These are phyloP conservation scores for Anhinga anhinga DNA, from an alignment of 2,113 vertebrate species.

Conservation along the genomic window DNA sequence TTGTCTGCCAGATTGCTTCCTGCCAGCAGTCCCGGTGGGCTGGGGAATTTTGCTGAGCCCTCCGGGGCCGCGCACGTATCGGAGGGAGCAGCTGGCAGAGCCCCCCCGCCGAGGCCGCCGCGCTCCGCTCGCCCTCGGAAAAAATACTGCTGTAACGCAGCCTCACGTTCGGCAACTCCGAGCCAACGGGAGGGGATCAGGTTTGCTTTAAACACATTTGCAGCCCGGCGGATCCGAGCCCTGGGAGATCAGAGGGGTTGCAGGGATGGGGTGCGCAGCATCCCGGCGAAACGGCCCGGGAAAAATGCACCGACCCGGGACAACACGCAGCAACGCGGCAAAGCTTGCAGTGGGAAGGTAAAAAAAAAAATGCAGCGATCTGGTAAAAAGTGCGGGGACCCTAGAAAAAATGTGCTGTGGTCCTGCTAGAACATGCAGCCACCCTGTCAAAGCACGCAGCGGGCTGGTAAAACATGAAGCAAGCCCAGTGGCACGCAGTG, in stretches of 20 bases:
- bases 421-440: not conserved
- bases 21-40: not conserved
- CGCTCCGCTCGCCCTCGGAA: not conserved
- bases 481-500: fast-evolving
- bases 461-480: not conserved
- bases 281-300: fast-evolving
- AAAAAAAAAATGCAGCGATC: no score
- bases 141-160: not conserved
- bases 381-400: not conserved
- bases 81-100: not conserved
- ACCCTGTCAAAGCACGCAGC: fast-evolving
- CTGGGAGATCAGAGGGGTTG: not conserved
- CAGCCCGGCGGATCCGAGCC: not conserved
- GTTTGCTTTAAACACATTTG: fast-evolving
- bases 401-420: not conserved
- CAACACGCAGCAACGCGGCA: fast-evolving
- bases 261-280: not conserved
- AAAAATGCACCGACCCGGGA: fast-evolving
- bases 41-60: not conserved
- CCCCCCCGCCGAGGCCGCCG: not conserved
- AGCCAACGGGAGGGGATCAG: not conserved
- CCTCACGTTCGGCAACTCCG: fast-evolving
- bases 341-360: not conserved
- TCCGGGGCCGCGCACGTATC: fast-evolving
- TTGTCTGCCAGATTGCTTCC: slow-evolving; percentile 35